These are phyloP conservation scores for Oncorhynchus tshawytscha DNA, from an alignment of 2,113 vertebrate genomes.

Conservation along the genomic window DNA sequence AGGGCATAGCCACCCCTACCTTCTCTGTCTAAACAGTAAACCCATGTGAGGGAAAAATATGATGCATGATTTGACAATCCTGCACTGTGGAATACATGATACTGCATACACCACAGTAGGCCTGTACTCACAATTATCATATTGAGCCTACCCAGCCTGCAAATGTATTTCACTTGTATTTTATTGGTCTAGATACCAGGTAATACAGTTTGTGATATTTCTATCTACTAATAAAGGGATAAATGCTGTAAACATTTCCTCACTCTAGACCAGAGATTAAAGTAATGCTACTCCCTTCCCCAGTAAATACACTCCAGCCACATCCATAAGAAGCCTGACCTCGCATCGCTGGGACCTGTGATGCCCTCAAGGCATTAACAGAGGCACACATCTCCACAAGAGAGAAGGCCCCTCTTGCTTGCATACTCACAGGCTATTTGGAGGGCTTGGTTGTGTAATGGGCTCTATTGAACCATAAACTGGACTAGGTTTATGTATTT, in stretches of 20 bases:
- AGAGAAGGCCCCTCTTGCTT: slow-evolving; percentile 2
- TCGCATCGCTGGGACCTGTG: not conserved
- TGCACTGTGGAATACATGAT: not conserved
- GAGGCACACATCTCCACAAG: slow-evolving; percentile 1
- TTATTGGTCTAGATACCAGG: no score
- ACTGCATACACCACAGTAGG: not conserved
- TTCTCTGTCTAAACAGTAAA: slow-evolving; percentile 27
- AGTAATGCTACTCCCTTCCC: slow-evolving; percentile 8
- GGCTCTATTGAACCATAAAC: not conserved
- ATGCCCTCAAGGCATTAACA: not conserved
- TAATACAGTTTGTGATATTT: no score
- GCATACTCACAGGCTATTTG: not conserved
- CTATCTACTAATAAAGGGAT: no score
- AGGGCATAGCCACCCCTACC: slow-evolving; percentile 6
- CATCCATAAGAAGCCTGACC: not conserved
- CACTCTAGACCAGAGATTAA: slow-evolving; percentile 8
- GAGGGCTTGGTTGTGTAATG: not conserved
- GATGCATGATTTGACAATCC: slow-evolving; percentile 6
- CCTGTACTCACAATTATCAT: no score
- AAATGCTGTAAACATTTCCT: not conserved
- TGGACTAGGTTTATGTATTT: not conserved
- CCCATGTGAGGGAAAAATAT: slow-evolving; percentile 12
- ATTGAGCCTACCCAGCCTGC: no score
- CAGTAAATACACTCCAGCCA: slow-evolving; percentile 5
- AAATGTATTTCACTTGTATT: no score